Evolutionary conservation across 2,113 vertebrate genomes (phyloP).

Genomic region (Gavialis gangeticus): DNA sequence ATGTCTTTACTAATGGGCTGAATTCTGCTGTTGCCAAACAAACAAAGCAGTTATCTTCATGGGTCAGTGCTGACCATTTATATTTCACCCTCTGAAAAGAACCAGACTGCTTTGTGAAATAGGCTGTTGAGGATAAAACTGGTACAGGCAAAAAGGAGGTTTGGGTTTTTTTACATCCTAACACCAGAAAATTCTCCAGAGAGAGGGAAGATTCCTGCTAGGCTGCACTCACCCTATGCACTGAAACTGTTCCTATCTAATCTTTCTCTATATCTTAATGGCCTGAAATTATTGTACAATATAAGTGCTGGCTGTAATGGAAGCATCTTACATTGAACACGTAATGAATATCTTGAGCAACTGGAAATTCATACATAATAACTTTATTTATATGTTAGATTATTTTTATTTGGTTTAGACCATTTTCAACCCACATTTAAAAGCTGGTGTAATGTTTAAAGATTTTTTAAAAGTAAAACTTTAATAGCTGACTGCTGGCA

Average conservation of each 20-base stretch:
- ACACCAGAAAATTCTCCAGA: not conserved
- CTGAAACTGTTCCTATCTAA: not conserved
- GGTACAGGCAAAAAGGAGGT: not conserved
- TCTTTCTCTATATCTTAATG: not conserved
- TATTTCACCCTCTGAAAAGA: rapidly evolving
- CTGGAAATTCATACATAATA: not conserved
- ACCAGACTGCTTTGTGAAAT: not conserved
- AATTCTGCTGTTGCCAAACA: not conserved
- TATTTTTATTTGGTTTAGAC: not conserved
- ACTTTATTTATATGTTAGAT: too few relatives aligned
- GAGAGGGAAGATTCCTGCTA: not conserved
- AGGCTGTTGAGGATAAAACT: too few relatives aligned
- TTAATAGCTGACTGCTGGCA: not conserved
- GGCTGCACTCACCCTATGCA: not conserved
- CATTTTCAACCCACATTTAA: not conserved
- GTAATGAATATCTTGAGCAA: not conserved
- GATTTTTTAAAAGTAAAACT: not conserved
- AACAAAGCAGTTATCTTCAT: not conserved
- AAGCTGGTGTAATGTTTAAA: not conserved
- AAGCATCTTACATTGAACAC: rapidly evolving
- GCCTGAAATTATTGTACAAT: not conserved
- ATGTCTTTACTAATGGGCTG: not conserved
- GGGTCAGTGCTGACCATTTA: not conserved
- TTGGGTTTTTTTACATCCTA: rapidly evolving
- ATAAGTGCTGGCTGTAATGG: not conserved